A percentile compares a stretch with the other conserved stretches of the same genome.
Conservation (phyloP, 2,888 invertebrate species). For the Epistrophe grossulariae region DNA sequence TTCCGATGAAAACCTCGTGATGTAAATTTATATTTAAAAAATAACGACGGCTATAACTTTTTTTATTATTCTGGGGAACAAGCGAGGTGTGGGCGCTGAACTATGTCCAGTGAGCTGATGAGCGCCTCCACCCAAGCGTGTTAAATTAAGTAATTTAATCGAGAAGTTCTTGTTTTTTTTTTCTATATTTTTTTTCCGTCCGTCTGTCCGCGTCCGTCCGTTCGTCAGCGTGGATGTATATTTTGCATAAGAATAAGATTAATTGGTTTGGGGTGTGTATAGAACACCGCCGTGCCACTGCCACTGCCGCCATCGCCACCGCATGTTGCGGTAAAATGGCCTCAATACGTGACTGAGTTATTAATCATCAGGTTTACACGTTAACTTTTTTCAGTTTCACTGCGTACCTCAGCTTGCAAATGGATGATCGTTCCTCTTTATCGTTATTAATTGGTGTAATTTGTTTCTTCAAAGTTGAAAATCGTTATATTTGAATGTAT, state of each 20-base stretch:
- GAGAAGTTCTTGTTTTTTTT: slow-evolving; percentile 33
- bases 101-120: background rate
- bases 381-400: slow-evolving; percentile 10
- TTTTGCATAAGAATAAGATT: slow-evolving; percentile 34
- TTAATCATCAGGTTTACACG: slow-evolving; percentile 44
- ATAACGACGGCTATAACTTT: slow-evolving; percentile 4
- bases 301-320: background rate
- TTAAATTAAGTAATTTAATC: slow-evolving; percentile 53
- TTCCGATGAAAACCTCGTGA: slow-evolving; percentile 31
- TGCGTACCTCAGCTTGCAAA: background rate
- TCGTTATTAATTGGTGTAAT: slow-evolving; percentile 61
- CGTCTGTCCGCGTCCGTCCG: background rate
- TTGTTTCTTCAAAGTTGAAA: slow-evolving; percentile 30
- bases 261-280: slow-evolving; percentile 31
- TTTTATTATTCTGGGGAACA: slow-evolving; percentile 3
- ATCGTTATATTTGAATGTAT: no score
- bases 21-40: slow-evolving; percentile 39
- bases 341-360: slow-evolving; percentile 59
- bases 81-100: slow-evolving; percentile 7
- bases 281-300: background rate
- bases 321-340: slow-evolving; percentile 51
- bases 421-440: slow-evolving; percentile 19
- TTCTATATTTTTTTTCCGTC: background rate
- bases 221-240: background rate
- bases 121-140: slow-evolving; percentile 28